These are phyloP conservation scores for Wasmannia auropunctata DNA, from an alignment of 1,140 invertebrate species.

Conservation along the genomic window DNA sequence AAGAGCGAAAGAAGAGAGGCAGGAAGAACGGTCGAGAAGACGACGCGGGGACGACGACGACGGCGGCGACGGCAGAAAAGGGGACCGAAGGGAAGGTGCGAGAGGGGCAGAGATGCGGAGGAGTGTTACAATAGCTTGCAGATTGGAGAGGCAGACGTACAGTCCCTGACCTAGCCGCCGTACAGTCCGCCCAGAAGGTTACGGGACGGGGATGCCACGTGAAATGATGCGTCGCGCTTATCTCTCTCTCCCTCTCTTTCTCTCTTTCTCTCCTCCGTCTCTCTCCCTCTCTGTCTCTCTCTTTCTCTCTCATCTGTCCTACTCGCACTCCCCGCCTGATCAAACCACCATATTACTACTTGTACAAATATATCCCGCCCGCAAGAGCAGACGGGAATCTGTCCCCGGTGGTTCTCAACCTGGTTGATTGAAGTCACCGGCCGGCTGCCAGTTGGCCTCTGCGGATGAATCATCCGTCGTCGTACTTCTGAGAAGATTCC, in stretches of 20 bases:
- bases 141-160: conserved; percentile 78
- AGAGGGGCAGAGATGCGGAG: conserved; percentile 61
- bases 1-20: conserved; percentile 48
- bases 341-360: conserved; percentile 79
- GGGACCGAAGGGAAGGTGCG: neutral
- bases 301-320: neutral
- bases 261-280: neutral
- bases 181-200: conserved; percentile 64
- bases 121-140: conserved; percentile 77
- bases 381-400: neutral
- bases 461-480: neutral
- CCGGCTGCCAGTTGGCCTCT: neutral
- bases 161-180: conserved; percentile 70
- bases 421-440: neutral
- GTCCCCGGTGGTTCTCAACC: conserved; percentile 29
- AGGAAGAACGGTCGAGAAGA: conserved; percentile 13
- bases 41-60: neutral
- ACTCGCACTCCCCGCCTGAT: conserved; percentile 21
- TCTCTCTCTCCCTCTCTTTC: neutral
- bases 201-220: neutral
- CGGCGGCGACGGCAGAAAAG: neutral
- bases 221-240: conserved; percentile 50
- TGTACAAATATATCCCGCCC: conserved; percentile 74
- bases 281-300: neutral
- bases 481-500: conserved; percentile 6